These are phyloP conservation scores for Torymus texanus DNA, from an alignment of 2,888 invertebrate genomes.

Conservation along the genomic window DNA sequence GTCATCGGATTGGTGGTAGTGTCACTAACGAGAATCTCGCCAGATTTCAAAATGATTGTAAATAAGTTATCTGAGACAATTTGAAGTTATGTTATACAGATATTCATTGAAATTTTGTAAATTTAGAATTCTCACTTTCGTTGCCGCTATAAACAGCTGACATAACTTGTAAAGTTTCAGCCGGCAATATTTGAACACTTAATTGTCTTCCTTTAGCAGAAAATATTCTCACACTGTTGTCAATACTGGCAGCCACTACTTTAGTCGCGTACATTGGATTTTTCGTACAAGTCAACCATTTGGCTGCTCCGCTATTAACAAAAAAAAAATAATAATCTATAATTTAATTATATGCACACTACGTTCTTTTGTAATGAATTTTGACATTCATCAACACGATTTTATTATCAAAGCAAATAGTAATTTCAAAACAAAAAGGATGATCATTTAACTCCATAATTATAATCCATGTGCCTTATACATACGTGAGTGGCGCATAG, in stretches of 20 bases:
- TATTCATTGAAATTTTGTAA: neutral
- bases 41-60: slow-evolving; percentile 59
- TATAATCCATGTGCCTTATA: neutral
- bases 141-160: slow-evolving; percentile 59
- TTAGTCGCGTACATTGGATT: slow-evolving; percentile 61
- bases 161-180: slow-evolving; percentile 51
- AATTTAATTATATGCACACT: neutral
- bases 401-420: too few relatives aligned
- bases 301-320: slow-evolving; percentile 34
- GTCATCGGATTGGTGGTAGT: slow-evolving; percentile 59
- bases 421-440: neutral
- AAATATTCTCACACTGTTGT: slow-evolving; percentile 61
- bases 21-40: slow-evolving; percentile 61
- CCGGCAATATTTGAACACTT: slow-evolving; percentile 61
- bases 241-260: slow-evolving; percentile 58
- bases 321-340: neutral
- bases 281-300: slow-evolving; percentile 56
- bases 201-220: slow-evolving; percentile 59
- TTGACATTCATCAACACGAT: too few relatives aligned
- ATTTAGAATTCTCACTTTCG: slow-evolving; percentile 53
- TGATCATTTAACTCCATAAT: too few relatives aligned
- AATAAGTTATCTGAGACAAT: slow-evolving; percentile 59
- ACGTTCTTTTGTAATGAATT: too few relatives aligned
- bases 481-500: slow-evolving; percentile 63
- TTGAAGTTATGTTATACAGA: neutral